A percentile compares a stretch with the other conserved stretches of the same genome.
Evolutionary conservation across 2,888 invertebrate genomes (phyloP).

Genomic region (Pterobdella sp.): DNA sequence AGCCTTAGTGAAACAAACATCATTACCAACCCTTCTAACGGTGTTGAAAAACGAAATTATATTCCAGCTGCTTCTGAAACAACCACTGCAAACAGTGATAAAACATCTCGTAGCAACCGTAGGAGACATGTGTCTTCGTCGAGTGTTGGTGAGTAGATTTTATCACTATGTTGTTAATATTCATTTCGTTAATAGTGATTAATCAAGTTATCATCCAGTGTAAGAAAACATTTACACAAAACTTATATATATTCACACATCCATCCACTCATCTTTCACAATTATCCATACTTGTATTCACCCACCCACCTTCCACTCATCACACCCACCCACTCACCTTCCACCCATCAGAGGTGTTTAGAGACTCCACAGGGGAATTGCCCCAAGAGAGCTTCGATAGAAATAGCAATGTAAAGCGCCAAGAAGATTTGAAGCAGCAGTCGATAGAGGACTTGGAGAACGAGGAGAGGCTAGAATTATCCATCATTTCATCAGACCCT

Average conservation of each 20-base stretch:
- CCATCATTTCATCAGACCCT: neutral
- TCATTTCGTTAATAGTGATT: neutral
- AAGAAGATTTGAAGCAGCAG: neutral
- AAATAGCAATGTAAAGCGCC: neutral
- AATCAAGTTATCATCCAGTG: neutral
- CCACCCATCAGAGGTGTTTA: neutral
- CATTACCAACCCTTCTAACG: no score
- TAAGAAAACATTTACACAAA: neutral
- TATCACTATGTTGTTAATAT: neutral
- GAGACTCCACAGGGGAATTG: neutral
- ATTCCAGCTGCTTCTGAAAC: neutral
- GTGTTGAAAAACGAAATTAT: no score
- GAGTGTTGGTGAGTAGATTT: conserved; percentile 26
- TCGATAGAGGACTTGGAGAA: conserved; percentile 7
- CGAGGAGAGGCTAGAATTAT: neutral
- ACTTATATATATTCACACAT: neutral
- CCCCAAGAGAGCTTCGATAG: conserved; percentile 4
- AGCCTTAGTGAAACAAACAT: no score
- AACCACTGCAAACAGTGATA: neutral
- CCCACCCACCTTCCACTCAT: neutral
- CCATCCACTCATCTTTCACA: neutral
- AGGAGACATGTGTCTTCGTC: conserved; percentile 29
- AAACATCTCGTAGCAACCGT: conserved; percentile 9
- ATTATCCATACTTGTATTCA: neutral
- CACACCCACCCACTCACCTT: neutral